Conservation (phyloP, 2,888 invertebrate species). For the Eupithecia insigniata region DNA sequence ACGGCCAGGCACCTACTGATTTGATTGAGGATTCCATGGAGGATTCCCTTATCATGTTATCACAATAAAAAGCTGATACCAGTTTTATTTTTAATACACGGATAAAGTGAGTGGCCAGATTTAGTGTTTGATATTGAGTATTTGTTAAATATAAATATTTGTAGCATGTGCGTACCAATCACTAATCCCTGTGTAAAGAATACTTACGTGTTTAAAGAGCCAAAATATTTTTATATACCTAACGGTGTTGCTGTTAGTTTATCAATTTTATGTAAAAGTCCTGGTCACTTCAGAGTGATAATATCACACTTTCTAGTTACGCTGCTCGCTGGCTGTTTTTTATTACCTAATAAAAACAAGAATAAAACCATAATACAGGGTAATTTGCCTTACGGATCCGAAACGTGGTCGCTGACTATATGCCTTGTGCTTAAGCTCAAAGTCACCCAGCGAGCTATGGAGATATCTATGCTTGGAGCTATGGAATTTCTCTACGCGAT, state of each 20-base stretch:
- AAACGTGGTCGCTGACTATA: no score
- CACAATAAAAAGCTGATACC: constrained; percentile 18
- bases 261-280: neutral
- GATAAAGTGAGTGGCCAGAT: constrained; percentile 37
- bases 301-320: no score
- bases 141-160: constrained; percentile 21
- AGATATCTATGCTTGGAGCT: no score
- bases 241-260: neutral
- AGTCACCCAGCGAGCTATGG: no score
- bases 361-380: no score
- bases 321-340: no score
- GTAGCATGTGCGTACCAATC: neutral
- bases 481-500: no score
- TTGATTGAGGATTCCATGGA: constrained; percentile 8
- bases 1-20: constrained; percentile 21
- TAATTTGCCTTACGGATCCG: no score
- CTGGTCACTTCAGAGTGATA: no score
- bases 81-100: constrained; percentile 31
- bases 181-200: neutral
- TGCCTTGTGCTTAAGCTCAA: no score
- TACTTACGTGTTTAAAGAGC: neutral
- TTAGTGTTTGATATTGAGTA: constrained; percentile 26
- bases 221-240: neutral
- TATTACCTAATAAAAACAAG: no score
- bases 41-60: constrained; percentile 27